These are phyloP conservation scores for Glossophaga mutica DNA, from an alignment of 2,797 vertebrate species.

Conservation along the genomic window DNA sequence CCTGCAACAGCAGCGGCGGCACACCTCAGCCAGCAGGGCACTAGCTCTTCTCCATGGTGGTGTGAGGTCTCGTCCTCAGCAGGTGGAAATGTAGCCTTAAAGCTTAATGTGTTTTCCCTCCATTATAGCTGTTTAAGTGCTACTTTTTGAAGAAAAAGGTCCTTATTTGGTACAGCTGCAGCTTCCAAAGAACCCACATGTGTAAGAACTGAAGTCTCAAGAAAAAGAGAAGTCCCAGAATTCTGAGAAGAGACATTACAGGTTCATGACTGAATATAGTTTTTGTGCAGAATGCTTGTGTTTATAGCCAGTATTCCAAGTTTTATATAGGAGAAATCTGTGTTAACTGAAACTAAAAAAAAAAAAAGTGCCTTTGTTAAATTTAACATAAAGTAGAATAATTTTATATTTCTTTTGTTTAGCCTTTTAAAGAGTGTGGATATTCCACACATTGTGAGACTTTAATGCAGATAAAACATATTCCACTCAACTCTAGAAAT, in stretches of 20 bases:
- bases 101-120: conserved; percentile 21
- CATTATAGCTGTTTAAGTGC: conserved; percentile 43
- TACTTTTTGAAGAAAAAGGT: conserved; percentile 56
- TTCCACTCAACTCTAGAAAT: conserved; percentile 58
- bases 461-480: conserved; percentile 58
- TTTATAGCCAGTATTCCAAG: neutral
- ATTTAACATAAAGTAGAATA: conserved; percentile 33
- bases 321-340: conserved; percentile 25
- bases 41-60: conserved; percentile 12
- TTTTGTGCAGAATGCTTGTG: conserved; percentile 20
- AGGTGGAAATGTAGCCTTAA: conserved; percentile 31
- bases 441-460: conserved; percentile 52
- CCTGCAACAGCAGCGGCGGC: neutral
- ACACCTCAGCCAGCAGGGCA: neutral
- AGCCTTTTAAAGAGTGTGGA: conserved; percentile 22
- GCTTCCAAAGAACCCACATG: conserved; percentile 32
- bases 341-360: neutral
- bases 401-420: conserved; percentile 32
- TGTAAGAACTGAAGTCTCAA: neutral
- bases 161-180: conserved; percentile 46
- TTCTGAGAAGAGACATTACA: neutral
- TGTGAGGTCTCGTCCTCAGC: conserved; percentile 35
- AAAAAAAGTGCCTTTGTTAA: neutral
- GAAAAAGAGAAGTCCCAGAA: conserved; percentile 35
- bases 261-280: conserved; percentile 23